Percentiles rank a stretch among this genome's conserved stretches.
Conservation (phyloP, 2,797 vertebrate species). For the Falco columbarius region DNA sequence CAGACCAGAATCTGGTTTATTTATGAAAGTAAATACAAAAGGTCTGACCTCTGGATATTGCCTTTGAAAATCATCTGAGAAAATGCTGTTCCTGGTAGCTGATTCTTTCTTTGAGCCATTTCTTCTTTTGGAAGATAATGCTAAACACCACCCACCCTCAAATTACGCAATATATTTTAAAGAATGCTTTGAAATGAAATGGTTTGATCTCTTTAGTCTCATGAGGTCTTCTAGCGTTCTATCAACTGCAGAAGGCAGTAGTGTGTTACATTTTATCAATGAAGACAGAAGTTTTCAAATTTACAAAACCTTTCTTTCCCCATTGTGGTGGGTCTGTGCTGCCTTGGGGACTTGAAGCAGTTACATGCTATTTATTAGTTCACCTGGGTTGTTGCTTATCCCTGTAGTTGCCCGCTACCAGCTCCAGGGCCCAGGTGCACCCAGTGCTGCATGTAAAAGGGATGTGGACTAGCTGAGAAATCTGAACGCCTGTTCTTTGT, state of each 20-base stretch:
- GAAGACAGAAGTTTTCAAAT: neutral
- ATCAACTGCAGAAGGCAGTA: neutral
- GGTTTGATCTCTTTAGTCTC: slow-evolving; percentile 13
- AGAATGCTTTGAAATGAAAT: slow-evolving; percentile 57
- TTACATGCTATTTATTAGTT: neutral
- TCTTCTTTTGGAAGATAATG: slow-evolving; percentile 58
- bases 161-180: slow-evolving; percentile 26
- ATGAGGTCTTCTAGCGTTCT: neutral
- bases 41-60: slow-evolving; percentile 44
- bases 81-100: slow-evolving; percentile 36
- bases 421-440: neutral
- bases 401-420: neutral
- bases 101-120: slow-evolving; percentile 28
- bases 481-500: neutral
- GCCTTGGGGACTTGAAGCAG: neutral
- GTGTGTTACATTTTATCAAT: neutral
- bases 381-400: neutral
- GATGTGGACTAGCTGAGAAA: neutral
- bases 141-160: neutral
- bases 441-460: neutral
- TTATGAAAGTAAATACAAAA: slow-evolving; percentile 67
- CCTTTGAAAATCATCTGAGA: slow-evolving; percentile 64
- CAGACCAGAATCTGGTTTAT: slow-evolving; percentile 38
- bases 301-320: neutral
- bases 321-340: rapidly evolving